These are phyloP conservation scores for Vulpes vulpes DNA, from an alignment of 2,113 vertebrate genomes.

Conservation along the genomic window DNA sequence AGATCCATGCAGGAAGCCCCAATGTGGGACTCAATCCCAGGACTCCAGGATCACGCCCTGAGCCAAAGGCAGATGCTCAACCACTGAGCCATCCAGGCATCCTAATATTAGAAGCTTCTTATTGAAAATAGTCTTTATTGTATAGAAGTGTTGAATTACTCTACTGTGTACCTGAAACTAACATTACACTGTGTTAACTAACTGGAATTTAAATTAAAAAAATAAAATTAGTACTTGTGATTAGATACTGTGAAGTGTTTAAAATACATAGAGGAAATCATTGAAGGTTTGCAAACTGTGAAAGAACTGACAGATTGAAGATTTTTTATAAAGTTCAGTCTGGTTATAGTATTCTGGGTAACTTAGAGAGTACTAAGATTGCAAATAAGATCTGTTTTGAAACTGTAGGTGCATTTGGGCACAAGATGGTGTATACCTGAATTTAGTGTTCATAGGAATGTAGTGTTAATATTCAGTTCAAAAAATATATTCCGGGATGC, in stretches of 20 bases:
- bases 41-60: too few relatives aligned
- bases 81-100: too few relatives aligned
- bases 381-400: neutral
- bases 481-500: too few relatives aligned
- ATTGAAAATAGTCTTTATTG: neutral
- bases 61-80: too few relatives aligned
- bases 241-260: neutral
- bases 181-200: neutral
- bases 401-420: neutral
- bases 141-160: neutral
- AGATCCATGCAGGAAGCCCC: too few relatives aligned
- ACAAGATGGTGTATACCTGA: neutral
- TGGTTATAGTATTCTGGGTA: neutral
- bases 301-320: neutral
- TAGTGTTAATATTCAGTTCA: neutral
- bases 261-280: neutral
- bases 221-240: neutral
- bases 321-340: neutral
- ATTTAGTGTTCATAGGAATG: neutral
- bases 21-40: too few relatives aligned
- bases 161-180: neutral
- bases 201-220: neutral
- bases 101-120: neutral
- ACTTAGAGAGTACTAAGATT: neutral
- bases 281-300: neutral